phyloP scores from a whole-genome alignment of 2,888 invertebrate species.

The Cecidostiba fungosa region DNA sequence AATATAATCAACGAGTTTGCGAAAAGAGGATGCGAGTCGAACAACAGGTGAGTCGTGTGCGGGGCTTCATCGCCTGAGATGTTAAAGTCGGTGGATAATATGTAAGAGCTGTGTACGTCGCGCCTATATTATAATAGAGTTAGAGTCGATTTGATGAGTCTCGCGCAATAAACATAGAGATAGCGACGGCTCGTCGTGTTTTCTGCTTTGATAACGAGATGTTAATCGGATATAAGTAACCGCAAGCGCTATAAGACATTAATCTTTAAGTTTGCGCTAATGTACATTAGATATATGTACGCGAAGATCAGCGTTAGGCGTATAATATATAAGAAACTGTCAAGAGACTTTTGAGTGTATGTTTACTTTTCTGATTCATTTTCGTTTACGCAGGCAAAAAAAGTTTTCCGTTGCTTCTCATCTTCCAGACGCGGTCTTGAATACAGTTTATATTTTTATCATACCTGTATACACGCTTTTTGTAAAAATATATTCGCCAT shows the following conservation, averaged over 20 bases:
- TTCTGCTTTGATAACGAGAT: slow-evolving; percentile 16
- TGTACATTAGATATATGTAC: background rate
- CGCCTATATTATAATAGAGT: no score
- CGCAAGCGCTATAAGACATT: background rate
- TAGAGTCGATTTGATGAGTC: background rate
- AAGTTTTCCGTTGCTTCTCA: background rate
- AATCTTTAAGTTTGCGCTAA: slow-evolving; percentile 27
- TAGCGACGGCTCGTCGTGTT: background rate
- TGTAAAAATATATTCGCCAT: background rate
- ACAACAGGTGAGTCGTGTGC: background rate
- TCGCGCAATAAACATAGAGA: background rate
- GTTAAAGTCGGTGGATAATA: background rate
- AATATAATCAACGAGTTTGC: slow-evolving; percentile 16
- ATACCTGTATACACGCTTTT: background rate
- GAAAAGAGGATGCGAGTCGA: background rate
- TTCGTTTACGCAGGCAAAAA: background rate
- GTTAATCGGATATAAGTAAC: background rate
- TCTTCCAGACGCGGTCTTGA: background rate
- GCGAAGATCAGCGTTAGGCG: background rate
- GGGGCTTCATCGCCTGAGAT: background rate
- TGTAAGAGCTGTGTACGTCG: background rate
- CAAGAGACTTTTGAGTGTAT: background rate
- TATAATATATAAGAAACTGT: background rate
- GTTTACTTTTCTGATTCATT: background rate
- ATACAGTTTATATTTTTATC: background rate